A percentile compares a stretch with the other conserved stretches of the same genome.
Evolutionary conservation across 2,888 invertebrate species (phyloP).

Genomic region (Stomorhina lunata): DNA sequence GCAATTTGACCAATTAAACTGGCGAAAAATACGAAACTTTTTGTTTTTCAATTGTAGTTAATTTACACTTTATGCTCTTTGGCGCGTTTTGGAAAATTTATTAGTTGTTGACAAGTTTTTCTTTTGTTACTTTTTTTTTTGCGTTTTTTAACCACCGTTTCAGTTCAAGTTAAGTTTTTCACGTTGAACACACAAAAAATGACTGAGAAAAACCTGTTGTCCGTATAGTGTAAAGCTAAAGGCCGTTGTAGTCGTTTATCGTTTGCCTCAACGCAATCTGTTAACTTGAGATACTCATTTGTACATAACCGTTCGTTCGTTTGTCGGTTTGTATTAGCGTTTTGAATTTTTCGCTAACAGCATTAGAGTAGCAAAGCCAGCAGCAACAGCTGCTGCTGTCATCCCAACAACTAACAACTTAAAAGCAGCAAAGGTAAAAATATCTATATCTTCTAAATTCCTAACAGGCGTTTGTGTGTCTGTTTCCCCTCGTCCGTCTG

Average conservation of each 20-base stretch:
- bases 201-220: slow-evolving; percentile 68
- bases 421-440: slow-evolving; percentile 52
- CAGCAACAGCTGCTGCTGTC: slow-evolving; percentile 46
- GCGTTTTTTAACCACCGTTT: slow-evolving; percentile 59
- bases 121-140: too few species aligned
- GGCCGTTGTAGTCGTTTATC: slow-evolving; percentile 56
- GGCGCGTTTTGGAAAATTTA: slow-evolving; percentile 41
- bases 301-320: slow-evolving; percentile 13
- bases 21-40: slow-evolving; percentile 30
- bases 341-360: slow-evolving; percentile 26
- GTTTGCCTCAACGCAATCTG: slow-evolving; percentile 64
- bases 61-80: slow-evolving; percentile 48
- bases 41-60: slow-evolving; percentile 35
- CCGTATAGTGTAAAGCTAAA: slow-evolving; percentile 64
- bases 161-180: slow-evolving; percentile 70
- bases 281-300: slow-evolving; percentile 41
- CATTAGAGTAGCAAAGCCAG: slow-evolving; percentile 43
- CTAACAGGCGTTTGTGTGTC: neutral
- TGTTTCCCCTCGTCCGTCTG: too few species aligned
- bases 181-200: slow-evolving; percentile 68
- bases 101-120: slow-evolving; percentile 52
- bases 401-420: slow-evolving; percentile 11
- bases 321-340: neutral
- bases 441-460: neutral
- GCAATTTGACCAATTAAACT: slow-evolving; percentile 52